Conservation (phyloP, 2,113 vertebrate genomes). For the Rhombomys opimus region DNA sequence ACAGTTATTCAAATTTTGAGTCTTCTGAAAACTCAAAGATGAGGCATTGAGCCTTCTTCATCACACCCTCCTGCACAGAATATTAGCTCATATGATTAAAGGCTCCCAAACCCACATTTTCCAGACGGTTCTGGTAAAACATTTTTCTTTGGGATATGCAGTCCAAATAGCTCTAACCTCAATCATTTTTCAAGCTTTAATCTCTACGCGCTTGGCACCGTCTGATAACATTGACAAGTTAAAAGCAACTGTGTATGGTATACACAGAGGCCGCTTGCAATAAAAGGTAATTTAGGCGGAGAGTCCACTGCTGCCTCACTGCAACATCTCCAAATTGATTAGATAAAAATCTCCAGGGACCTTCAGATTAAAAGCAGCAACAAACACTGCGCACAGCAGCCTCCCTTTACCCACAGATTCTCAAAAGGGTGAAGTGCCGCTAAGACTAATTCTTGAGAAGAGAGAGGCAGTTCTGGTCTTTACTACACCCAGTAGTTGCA, state of each 20-base stretch:
- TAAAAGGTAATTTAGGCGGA: slow-evolving; percentile 64
- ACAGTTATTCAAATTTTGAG: not conserved
- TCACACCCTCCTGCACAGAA: slow-evolving; percentile 23
- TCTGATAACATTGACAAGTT: slow-evolving; percentile 78
- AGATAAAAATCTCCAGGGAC: slow-evolving; percentile 65
- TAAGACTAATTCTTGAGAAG: slow-evolving; percentile 32
- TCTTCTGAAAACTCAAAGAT: slow-evolving; percentile 53
- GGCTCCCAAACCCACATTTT: slow-evolving; percentile 52
- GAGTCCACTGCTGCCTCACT: slow-evolving; percentile 57
- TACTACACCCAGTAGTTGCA: not conserved
- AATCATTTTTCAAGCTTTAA: slow-evolving; percentile 83
- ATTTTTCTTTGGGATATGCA: slow-evolving; percentile 65
- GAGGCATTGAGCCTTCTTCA: not conserved
- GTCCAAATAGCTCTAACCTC: slow-evolving; percentile 81
- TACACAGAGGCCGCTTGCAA: slow-evolving; percentile 68
- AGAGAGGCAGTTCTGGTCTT: not conserved
- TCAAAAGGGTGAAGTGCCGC: not conserved
- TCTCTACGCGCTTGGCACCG: slow-evolving; percentile 68
- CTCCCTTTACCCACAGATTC: not conserved
- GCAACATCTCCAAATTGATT: slow-evolving; percentile 60
- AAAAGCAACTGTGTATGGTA: slow-evolving; percentile 73
- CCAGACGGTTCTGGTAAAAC: slow-evolving; percentile 73
- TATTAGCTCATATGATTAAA: slow-evolving; percentile 52
- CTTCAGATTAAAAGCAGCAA: slow-evolving; percentile 50
- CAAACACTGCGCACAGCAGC: not conserved